A percentile compares a stretch with the other conserved stretches of the same genome.
phyloP scores from a whole-genome alignment of 2,797 vertebrate species.

The Rhinella marina region DNA sequence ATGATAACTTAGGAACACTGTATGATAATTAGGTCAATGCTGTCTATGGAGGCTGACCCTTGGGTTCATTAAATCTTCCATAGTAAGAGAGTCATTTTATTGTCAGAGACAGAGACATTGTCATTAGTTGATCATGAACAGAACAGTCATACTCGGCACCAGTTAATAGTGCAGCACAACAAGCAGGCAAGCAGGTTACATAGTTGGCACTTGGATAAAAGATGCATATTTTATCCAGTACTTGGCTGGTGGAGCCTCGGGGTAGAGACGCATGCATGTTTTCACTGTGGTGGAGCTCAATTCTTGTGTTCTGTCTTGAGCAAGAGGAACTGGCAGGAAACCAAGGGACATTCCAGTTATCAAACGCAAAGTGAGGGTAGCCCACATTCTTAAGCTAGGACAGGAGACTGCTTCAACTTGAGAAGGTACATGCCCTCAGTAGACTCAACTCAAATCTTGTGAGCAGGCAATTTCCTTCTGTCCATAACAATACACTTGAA shows the following conservation, averaged over 20 bases:
- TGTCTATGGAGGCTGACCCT: background rate
- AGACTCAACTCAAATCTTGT: background rate
- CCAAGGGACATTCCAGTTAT: slow-evolving; percentile 53
- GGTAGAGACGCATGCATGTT: slow-evolving; percentile 43
- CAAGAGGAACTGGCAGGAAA: slow-evolving; percentile 54
- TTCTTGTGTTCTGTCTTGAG: slow-evolving; percentile 45
- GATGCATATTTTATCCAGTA: slow-evolving; percentile 51
- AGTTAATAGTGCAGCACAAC: slow-evolving; percentile 13
- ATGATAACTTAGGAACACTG: background rate
- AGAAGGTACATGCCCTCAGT: slow-evolving; percentile 1
- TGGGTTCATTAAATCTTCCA: background rate
- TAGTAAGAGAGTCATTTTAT: slow-evolving; percentile 12
- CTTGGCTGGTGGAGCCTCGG: slow-evolving; percentile 45
- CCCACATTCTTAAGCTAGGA: slow-evolving; percentile 42
- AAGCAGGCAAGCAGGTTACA: slow-evolving; percentile 55
- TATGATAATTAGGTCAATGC: background rate
- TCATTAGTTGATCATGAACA: slow-evolving; percentile 19
- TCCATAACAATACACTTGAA: background rate
- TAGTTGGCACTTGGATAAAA: slow-evolving; percentile 43
- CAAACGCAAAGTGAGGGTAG: slow-evolving; percentile 50
- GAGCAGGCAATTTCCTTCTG: background rate
- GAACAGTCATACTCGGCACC: slow-evolving; percentile 3
- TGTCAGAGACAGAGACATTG: background rate
- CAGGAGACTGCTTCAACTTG: slow-evolving; percentile 17
- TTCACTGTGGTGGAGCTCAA: slow-evolving; percentile 48